Evolutionary conservation across 2,797 vertebrate species (phyloP).

Genomic region (Notolepis coatsorum): DNA sequence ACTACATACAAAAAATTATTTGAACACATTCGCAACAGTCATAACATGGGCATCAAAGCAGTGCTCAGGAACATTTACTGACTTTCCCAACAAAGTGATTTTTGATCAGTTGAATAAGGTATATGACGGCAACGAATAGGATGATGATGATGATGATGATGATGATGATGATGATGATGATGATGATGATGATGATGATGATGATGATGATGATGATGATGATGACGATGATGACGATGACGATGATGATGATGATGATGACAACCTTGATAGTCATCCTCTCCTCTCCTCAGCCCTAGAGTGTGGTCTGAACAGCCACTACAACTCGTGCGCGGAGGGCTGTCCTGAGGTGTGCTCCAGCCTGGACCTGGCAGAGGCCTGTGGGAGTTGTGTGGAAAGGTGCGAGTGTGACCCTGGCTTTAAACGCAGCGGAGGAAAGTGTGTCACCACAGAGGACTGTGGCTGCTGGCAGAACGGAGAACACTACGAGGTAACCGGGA

Average conservation of each 20-base stretch:
- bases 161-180: background rate
- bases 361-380: slow-evolving; percentile 49
- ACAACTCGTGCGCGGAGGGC: slow-evolving; percentile 79
- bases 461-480: slow-evolving; percentile 83
- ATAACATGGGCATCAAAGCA: too few species aligned
- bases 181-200: too few species aligned
- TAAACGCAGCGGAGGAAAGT: slow-evolving; percentile 77
- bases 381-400: slow-evolving; percentile 80
- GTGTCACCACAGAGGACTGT: slow-evolving; percentile 80
- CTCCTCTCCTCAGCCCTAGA: slow-evolving; percentile 66
- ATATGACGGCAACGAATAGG: background rate
- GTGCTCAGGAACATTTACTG: too few species aligned
- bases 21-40: too few species aligned
- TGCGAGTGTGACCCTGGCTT: slow-evolving; percentile 86
- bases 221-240: slow-evolving; percentile 4
- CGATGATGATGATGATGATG: background rate
- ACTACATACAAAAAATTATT: too few species aligned
- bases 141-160: background rate
- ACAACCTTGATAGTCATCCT: background rate
- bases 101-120: too few species aligned
- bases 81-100: too few species aligned
- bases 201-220: background rate
- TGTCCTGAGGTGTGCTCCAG: slow-evolving; percentile 82
- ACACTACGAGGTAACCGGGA: slow-evolving; percentile 75
- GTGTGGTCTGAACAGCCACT: slow-evolving; percentile 85